phyloP scores from a whole-genome alignment of 2,888 invertebrate genomes.

The Netelia inedita region DNA sequence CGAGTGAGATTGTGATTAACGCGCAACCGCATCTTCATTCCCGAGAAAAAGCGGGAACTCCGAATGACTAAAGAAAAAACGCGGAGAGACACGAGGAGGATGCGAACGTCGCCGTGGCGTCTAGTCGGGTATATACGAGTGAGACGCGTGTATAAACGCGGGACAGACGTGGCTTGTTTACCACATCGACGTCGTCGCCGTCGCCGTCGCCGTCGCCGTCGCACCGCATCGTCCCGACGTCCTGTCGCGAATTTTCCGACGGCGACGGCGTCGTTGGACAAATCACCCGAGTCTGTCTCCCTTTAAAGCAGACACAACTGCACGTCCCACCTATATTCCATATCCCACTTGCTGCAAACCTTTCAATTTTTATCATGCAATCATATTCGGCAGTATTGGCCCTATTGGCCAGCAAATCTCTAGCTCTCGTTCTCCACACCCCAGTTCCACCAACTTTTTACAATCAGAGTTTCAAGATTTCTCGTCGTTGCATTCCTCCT shows the following conservation, averaged over 20 bases:
- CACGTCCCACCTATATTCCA: conserved; percentile 1
- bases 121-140: conserved; percentile 42
- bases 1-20: background rate
- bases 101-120: conserved; percentile 62
- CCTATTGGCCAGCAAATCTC: background rate
- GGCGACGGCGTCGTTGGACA: conserved; percentile 61
- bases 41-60: conserved; percentile 32
- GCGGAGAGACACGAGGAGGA: conserved; percentile 10
- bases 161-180: conserved; percentile 56
- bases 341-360: conserved; percentile 37
- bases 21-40: conserved; percentile 23
- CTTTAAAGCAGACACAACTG: background rate
- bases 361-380: conserved; percentile 63
- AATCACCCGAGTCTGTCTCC: conserved; percentile 43
- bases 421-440: background rate
- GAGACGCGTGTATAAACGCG: conserved; percentile 7
- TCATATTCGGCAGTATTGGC: conserved; percentile 49
- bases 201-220: conserved; percentile 37
- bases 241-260: conserved; percentile 61
- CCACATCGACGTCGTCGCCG: conserved; percentile 56
- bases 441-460: background rate
- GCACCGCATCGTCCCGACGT: conserved; percentile 54
- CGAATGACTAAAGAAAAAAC: conserved; percentile 26
- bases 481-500: conserved; percentile 3
- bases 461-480: conserved; percentile 8